Evolutionary conservation across 2,888 invertebrate species (phyloP).

Genomic region (Balanococcus diminutus): DNA sequence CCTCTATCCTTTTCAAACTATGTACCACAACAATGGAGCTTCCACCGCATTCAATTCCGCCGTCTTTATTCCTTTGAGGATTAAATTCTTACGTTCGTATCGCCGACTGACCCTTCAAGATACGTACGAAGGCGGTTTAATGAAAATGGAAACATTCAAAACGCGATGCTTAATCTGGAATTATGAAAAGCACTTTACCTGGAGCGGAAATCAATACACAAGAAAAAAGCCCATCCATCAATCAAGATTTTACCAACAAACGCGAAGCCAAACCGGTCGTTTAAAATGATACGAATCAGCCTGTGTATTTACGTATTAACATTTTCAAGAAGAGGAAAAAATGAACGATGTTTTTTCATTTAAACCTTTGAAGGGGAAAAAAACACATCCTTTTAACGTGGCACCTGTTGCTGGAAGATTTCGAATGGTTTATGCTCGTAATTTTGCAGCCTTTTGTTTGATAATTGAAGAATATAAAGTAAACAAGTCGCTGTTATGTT

Average conservation of each 20-base stretch:
- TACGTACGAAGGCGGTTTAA: neutral
- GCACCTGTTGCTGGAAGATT: constrained; percentile 17
- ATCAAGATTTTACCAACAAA: neutral
- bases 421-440: neutral
- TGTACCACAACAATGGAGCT: too few relatives aligned
- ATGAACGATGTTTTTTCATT: neutral
- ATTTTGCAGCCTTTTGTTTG: constrained; percentile 3
- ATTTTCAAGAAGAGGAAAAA: neutral
- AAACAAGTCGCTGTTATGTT: neutral
- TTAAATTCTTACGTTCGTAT: neutral
- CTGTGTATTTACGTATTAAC: neutral
- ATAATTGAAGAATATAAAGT: constrained; percentile 7
- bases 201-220: neutral
- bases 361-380: neutral
- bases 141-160: neutral
- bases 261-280: neutral
- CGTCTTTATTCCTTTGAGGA: neutral
- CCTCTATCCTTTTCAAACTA: too few relatives aligned
- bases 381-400: neutral
- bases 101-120: neutral
- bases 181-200: neutral
- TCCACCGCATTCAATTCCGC: too few relatives aligned
- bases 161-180: neutral
- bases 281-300: neutral
- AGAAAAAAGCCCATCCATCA: neutral